Percentiles rank a stretch among this genome's conserved stretches.
These are phyloP conservation scores for Propithecus perrieri DNA, from an alignment of 2,797 vertebrate genomes.

Conservation along the genomic window DNA sequence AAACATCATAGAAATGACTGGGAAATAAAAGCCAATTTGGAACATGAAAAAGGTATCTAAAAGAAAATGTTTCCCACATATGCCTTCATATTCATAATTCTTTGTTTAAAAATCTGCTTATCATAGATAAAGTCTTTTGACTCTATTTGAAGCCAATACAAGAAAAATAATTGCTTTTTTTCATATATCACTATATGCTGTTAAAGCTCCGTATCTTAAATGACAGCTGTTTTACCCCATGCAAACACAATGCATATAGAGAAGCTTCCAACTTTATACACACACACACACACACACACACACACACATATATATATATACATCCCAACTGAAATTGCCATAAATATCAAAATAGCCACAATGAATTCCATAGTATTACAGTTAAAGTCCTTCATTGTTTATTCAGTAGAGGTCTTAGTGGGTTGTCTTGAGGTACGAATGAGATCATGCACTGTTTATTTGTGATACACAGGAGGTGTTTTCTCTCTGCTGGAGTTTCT, in stretches of 20 bases:
- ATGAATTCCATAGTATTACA: not conserved
- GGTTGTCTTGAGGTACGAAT: not conserved
- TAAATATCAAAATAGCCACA: constrained; percentile 20
- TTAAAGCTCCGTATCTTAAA: constrained; percentile 44
- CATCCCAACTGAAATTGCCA: not conserved
- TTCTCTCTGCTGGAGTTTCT: not conserved
- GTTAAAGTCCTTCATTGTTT: not conserved
- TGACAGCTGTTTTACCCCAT: constrained; percentile 4
- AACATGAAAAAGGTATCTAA: constrained; percentile 45
- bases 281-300: not conserved
- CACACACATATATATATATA: not conserved
- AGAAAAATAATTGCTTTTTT: constrained; percentile 38
- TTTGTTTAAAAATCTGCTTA: constrained; percentile 63
- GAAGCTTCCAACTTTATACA: not conserved
- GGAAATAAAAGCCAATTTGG: constrained; percentile 52
- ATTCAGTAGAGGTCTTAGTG: not conserved
- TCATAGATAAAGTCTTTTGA: constrained; percentile 20
- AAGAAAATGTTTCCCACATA: constrained; percentile 27
- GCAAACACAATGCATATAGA: not conserved
- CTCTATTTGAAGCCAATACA: constrained; percentile 20
- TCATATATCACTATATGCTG: not conserved
- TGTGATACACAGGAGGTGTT: not conserved
- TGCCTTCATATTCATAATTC: constrained; percentile 33
- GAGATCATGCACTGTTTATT: constrained; percentile 8
- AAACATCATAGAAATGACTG: constrained; percentile 65